These are phyloP conservation scores for Borostomias antarcticus DNA, from an alignment of 2,797 vertebrate genomes.

Conservation along the genomic window DNA sequence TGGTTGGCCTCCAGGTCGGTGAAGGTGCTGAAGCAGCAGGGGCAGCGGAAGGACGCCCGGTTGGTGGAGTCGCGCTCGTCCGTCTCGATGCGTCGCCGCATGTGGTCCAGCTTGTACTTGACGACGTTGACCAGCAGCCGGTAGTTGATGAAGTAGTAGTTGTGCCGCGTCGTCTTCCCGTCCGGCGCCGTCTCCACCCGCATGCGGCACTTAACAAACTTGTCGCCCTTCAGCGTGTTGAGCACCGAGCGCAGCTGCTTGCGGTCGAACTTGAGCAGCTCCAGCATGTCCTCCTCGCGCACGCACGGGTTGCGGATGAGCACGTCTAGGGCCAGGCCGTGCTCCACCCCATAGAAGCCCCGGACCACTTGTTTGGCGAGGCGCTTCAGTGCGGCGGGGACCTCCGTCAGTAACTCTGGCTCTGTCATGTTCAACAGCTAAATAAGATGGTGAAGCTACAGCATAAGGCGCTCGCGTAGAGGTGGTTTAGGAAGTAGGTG, in stretches of 20 bases:
- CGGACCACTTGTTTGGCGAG: constrained; percentile 96
- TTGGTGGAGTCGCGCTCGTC: constrained; percentile 98
- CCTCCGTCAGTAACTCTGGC: constrained; percentile 91
- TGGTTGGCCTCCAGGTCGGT: constrained; percentile 99
- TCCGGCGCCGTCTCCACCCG: constrained; percentile 94
- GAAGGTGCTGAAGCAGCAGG: constrained; percentile 92
- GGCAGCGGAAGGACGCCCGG: constrained; percentile 94
- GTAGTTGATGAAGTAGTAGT: constrained; percentile 99
- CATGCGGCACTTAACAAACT: constrained; percentile 98
- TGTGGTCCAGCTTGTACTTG: constrained; percentile 98
- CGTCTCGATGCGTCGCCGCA: constrained; percentile 96
- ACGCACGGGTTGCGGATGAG: constrained; percentile 96
- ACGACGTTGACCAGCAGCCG: constrained; percentile 95
- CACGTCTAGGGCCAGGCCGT: constrained; percentile 94
- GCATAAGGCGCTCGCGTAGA: not conserved
- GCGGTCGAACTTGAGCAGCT: constrained; percentile 96
- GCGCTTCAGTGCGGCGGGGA: constrained; percentile 92
- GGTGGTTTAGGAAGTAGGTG: not conserved
- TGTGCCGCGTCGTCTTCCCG: constrained; percentile 95
- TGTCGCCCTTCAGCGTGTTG: constrained; percentile 96
- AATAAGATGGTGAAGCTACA: constrained; percentile 20
- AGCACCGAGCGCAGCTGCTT: constrained; percentile 95
- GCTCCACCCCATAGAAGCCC: constrained; percentile 95
- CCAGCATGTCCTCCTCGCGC: constrained; percentile 97
- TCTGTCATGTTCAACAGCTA: constrained; percentile 84